Evolutionary conservation across 2,113 vertebrate genomes (phyloP), one percentile per base, ranked within the genome.

Genomic region (Myiozetetes cayanensis): DNA sequence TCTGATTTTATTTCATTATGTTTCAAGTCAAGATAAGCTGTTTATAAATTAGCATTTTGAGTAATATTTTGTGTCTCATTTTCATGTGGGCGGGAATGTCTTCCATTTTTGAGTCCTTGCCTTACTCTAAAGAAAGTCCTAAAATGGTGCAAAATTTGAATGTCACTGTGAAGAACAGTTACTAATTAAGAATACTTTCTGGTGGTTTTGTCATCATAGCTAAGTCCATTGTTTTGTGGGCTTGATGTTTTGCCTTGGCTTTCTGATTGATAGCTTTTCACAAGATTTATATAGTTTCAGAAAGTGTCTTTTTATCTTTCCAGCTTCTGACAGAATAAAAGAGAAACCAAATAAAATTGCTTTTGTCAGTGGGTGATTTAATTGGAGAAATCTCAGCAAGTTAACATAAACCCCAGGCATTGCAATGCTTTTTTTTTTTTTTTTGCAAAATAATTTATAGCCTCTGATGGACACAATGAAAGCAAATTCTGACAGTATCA

Each of bases 321-420:
- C 85, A 81, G 55, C 73, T 97, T 94, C 72, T 94, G 79, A 96
- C 85, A 43, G 47, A 88, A 94, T 94, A 89, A 87, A 96, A 96
- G 87, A 95, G 91, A 91, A 95, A 73, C 43, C 65, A 90, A 90
- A 91, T 58, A 96, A 94, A 96, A 97, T 89, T 94, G 94, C 76
- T 87, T 86, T 95, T 97, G 96, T 96, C 95, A 93, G 83, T 85
- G 85, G 35, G 43, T 96, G 94, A 97, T 97, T 97, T 98, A 97
- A 97, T 94, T 97, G 94, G 74, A 79, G 66, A 89, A 94, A 89
- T 82, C 68, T 96, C 76, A 82, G 93, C 88, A 97, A 92, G 63
- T 97, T 94, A 94, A 96, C 67, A 59, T 90, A 94, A 96, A 97
- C 91, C 87, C 85, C 52, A 85, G 80, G 94, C 92, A 83, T 14